A percentile compares a stretch with the other conserved stretches of the same genome.
Evolutionary conservation across 2,797 vertebrate species (phyloP).

Genomic region (Petrocephalus schoutedeni): DNA sequence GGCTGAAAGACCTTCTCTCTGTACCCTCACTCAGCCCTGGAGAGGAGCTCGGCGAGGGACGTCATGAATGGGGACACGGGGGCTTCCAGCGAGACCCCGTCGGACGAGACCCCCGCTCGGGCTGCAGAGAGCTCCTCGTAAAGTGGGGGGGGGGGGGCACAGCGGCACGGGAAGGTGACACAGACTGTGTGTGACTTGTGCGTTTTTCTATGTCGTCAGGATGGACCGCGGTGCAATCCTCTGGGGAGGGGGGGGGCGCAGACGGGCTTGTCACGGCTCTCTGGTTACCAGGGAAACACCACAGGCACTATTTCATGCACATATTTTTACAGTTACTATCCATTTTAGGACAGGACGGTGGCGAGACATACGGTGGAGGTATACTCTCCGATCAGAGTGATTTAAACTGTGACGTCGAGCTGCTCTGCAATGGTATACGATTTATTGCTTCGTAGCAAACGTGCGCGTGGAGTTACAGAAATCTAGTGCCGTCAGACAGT

Average conservation of each 20-base stretch:
- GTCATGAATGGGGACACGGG: slow-evolving; percentile 78
- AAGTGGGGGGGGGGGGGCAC: slow-evolving; percentile 24
- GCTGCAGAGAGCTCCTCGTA: slow-evolving; percentile 71
- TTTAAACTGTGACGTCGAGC: not conserved
- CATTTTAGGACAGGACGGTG: not conserved
- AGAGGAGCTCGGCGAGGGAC: slow-evolving; percentile 76
- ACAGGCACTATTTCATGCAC: slow-evolving; percentile 5
- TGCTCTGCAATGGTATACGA: slow-evolving; percentile 5
- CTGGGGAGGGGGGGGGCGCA: not conserved
- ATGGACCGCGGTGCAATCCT: slow-evolving; percentile 20
- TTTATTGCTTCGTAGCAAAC: slow-evolving; percentile 11
- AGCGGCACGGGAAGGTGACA: not conserved
- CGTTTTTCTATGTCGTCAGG: slow-evolving; percentile 35
- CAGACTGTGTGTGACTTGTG: slow-evolving; percentile 2
- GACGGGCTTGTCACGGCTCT: not conserved
- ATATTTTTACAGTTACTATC: not conserved
- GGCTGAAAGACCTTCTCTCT: not conserved
- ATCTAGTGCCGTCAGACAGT: slow-evolving; percentile 6
- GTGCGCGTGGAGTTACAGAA: slow-evolving; percentile 26
- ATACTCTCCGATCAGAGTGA: not conserved
- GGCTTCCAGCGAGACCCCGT: slow-evolving; percentile 65
- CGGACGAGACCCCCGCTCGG: slow-evolving; percentile 72
- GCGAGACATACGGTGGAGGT: not conserved
- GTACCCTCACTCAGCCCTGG: slow-evolving; percentile 61
- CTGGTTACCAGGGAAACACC: slow-evolving; percentile 19